Base-by-base conservation (phyloP, 2,113 vertebrate species). In the Syrrhaptes paradoxus region DNA sequence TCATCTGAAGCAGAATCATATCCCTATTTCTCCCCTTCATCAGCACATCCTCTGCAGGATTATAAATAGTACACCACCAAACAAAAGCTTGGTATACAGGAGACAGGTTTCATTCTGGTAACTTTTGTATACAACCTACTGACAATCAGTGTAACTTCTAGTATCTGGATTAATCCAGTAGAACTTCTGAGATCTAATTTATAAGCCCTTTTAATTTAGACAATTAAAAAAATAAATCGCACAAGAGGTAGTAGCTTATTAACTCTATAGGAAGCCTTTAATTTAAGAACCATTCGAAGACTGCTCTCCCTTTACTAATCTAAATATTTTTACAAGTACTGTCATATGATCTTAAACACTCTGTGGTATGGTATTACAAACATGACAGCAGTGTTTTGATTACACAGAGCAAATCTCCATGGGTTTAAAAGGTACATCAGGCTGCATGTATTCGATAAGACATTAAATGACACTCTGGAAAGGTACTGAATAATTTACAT, bases 261-360 rank as follows among this genome's bases (percentile, higher is more conserved):
- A 90, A 90, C 34, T 25, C 34, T 58, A 75, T 12, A 74, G 72
- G 85, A 97, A 92, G 81, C 65, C 78, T 93, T 89, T 81, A 22
- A 89, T 88, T 88, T 73, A 84, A 96, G 52, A 83, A 70, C 22
- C 36, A 71, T 82, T 74, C 68, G 54, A 86, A 95, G 72, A 88
- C 54, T 74, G 52, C 54, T 70, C 85, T 73, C 57, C 22, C 31
- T 86, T 84, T 38, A 34, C 88, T 79, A 43, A 95, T 93, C 84
- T 91, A 90, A 96, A 93, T 90, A 94, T 96, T 94, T 96, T 93
- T 65, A 92, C 91, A 94, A 96, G 94, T 11, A 71, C 78, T 94
- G 90, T 83, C 95, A 96, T 77, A 91, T 59, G 88, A 97, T 93
- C 87, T 89, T 78, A 96, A 97, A 90, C 77, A 73, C 51, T 61